phyloP scores from a whole-genome alignment of 2,113 vertebrate genomes.

The Uropsilus gracilis region DNA sequence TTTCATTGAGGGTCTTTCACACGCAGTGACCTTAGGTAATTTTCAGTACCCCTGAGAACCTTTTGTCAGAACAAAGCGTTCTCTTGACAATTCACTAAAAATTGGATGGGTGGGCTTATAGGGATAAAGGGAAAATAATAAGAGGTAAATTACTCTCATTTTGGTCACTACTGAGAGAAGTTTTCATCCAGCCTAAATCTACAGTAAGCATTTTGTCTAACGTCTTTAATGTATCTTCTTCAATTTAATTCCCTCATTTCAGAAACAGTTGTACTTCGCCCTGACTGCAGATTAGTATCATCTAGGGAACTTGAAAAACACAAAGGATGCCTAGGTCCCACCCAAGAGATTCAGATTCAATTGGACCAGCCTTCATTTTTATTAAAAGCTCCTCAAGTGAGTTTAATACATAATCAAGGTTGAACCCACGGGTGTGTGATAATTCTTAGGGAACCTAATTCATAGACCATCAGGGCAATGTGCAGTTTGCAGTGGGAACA shows the following conservation, averaged over 20 bases:
- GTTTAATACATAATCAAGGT: not conserved
- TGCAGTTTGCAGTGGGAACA: not conserved
- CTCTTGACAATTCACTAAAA: constrained; percentile 55
- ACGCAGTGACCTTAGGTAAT: constrained; percentile 47
- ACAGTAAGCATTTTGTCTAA: not conserved
- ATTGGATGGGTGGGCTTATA: not conserved
- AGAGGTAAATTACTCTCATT: not conserved
- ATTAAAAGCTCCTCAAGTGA: constrained; percentile 24
- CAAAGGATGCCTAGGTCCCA: constrained; percentile 1
- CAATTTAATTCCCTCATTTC: not conserved
- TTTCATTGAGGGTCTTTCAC: not conserved
- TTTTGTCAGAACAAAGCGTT: constrained; percentile 71
- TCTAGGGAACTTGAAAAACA: not conserved
- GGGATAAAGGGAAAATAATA: not conserved
- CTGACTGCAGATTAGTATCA: not conserved
- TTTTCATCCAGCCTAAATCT: constrained; percentile 36
- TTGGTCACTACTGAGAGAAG: not conserved
- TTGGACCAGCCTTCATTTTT: not conserved
- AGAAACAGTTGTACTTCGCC: constrained; percentile 27
- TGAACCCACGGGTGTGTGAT: not conserved
- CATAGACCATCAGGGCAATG: not conserved
- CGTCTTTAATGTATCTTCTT: constrained; percentile 11
- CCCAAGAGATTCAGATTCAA: not conserved
- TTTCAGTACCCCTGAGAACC: constrained; percentile 46
- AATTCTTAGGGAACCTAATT: not conserved